Conservation (phyloP, 1,140 invertebrate genomes). For the Drosophila watanabei region DNA sequence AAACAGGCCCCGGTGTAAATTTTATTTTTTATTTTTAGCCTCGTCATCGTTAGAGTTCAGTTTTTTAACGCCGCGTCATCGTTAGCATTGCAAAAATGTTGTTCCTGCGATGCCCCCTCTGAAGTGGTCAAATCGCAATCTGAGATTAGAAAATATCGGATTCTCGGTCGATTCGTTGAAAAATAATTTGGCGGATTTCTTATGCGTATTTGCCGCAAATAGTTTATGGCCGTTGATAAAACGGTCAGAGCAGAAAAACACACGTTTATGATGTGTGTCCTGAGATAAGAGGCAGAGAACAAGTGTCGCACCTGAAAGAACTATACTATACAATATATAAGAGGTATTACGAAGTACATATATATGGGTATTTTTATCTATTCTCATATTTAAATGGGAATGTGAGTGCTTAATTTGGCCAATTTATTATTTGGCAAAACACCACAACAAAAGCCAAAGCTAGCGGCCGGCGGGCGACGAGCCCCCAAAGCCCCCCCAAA, state of each 20-base stretch:
- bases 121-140: constrained; percentile 57
- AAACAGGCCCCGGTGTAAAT: constrained; percentile 57
- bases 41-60: constrained; percentile 75
- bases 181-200: constrained; percentile 31
- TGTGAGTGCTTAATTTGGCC: constrained; percentile 22
- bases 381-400: not conserved
- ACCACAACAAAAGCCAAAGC: constrained; percentile 7
- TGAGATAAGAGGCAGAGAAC: constrained; percentile 17
- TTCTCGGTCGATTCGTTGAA: constrained; percentile 31
- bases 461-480: constrained; percentile 24
- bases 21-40: constrained; percentile 52
- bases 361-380: constrained; percentile 10
- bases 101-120: constrained; percentile 40
- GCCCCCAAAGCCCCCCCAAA: constrained; percentile 39
- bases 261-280: constrained; percentile 17
- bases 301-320: constrained; percentile 9
- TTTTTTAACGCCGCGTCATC: constrained; percentile 63
- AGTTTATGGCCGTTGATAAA: constrained; percentile 52
- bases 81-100: constrained; percentile 67
- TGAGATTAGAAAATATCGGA: constrained; percentile 63
- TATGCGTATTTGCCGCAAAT: constrained; percentile 35
- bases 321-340: not conserved
- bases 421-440: constrained; percentile 36
- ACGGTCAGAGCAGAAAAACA: constrained; percentile 23
- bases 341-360: not conserved